Evolutionary conservation across 2,797 vertebrate genomes (phyloP).

Genomic region (Pygocentrus nattereri): DNA sequence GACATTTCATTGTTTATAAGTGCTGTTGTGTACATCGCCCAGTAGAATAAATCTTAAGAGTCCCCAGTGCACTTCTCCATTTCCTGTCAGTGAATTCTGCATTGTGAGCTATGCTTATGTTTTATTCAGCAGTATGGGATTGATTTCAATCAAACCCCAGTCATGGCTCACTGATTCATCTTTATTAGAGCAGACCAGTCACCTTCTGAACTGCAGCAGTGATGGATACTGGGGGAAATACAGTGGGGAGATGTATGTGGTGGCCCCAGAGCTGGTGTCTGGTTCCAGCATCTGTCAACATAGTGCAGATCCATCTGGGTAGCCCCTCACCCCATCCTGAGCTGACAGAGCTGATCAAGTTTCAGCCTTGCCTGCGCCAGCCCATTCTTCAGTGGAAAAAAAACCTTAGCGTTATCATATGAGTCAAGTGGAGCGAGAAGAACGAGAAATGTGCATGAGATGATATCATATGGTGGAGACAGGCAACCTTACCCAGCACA

Average conservation of each 20-base stretch:
- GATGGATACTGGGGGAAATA: slow-evolving; percentile 40
- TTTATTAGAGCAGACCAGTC: slow-evolving; percentile 34
- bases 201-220: slow-evolving; percentile 34
- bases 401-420: slow-evolving; percentile 25
- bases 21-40: background rate
- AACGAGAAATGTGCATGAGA: background rate
- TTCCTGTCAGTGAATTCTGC: slow-evolving; percentile 12
- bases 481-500: background rate
- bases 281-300: slow-evolving; percentile 51
- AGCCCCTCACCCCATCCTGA: slow-evolving; percentile 19
- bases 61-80: background rate
- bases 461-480: background rate
- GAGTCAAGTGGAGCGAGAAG: slow-evolving; percentile 12
- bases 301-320: slow-evolving; percentile 44
- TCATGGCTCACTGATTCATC: slow-evolving; percentile 37
- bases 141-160: slow-evolving; percentile 47
- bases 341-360: slow-evolving; percentile 11
- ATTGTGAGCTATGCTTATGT: slow-evolving; percentile 29
- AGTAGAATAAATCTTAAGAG: background rate
- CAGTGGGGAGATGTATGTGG: slow-evolving; percentile 33
- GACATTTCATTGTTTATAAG: background rate
- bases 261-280: slow-evolving; percentile 43
- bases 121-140: slow-evolving; percentile 45
- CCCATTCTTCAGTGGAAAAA: slow-evolving; percentile 6
- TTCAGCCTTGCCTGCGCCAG: slow-evolving; percentile 29